Base-by-base conservation (phyloP, 2,797 vertebrate genomes). In the Pangasius krempfi region DNA sequence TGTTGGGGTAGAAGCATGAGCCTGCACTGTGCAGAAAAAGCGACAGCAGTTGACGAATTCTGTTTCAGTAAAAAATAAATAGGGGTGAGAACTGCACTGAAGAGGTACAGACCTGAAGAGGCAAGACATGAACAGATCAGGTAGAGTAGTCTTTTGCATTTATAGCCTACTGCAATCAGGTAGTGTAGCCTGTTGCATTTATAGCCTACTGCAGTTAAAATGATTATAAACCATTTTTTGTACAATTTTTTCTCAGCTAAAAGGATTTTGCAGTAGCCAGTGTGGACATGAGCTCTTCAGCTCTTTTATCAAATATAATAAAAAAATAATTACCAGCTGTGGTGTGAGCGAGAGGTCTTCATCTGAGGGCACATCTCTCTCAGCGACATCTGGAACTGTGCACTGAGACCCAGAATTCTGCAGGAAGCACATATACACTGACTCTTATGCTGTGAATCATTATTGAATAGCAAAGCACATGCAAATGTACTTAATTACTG, bases 11-110 rank as follows among this genome's bases (percentile, higher is more conserved):
- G 94, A 66, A 99, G 54, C 0, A n/a, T 92, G 89, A 98, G 92
- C 0, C 88, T 86, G 92, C 98, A 99, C 87, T 93, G 92, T 0
- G 97, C 95, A 86, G 91, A 93, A 79, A 97, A 2, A 0, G 96
- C 92, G 0, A 90, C 94, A 0, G 97, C 96, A 92, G 97, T 98
- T 89, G 96, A 97, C 87, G 93, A 95, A 91, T 98, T 98, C 98
- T 99, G 93, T 37, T 86, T 37, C 30, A 50, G 70, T 60, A 62
- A 85, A 56, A 52, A 81, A 33, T 25, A 54, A 86, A 68, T 27
- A 56, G 33, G 27, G 56, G 0, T 84, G 50, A 27, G 16, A 18
- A 30, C 5, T 68, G 62, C 2, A 50, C 40, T 52, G 44, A 68
- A 47, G 44, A 47, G 8, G 8, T 47, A 47, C 44, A 47, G 13